Conservation (phyloP, 2,888 invertebrate genomes). For the Malthinus seriepunctatus region DNA sequence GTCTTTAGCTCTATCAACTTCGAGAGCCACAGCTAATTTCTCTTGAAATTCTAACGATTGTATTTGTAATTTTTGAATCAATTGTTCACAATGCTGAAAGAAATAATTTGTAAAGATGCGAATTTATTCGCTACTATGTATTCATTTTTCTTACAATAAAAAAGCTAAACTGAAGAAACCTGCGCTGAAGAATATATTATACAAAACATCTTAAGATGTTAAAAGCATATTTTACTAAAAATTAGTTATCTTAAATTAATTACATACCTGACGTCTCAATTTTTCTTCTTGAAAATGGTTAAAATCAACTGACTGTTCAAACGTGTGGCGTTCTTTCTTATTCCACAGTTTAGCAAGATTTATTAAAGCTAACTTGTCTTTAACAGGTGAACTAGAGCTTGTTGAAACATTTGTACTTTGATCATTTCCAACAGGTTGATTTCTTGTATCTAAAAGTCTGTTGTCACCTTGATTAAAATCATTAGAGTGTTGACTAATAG, state of each 20-base stretch:
- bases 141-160: no score
- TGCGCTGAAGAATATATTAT: not conserved
- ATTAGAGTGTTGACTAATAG: no score
- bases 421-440: not conserved
- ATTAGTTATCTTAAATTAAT: not conserved
- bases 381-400: slow-evolving; percentile 4
- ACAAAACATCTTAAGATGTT: not conserved
- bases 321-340: slow-evolving; percentile 36
- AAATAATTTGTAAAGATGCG: slow-evolving; percentile 2
- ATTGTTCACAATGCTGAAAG: slow-evolving; percentile 72
- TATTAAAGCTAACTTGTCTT: slow-evolving; percentile 45
- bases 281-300: slow-evolving; percentile 75
- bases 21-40: slow-evolving; percentile 75
- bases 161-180: not conserved
- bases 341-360: slow-evolving; percentile 71
- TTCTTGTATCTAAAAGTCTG: not conserved
- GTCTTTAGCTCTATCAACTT: slow-evolving; percentile 78
- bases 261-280: slow-evolving; percentile 71
- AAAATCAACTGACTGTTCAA: slow-evolving; percentile 23
- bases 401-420: not conserved
- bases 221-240: not conserved
- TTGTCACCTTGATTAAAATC: not conserved
- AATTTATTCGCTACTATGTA: no score
- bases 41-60: slow-evolving; percentile 77
- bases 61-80: slow-evolving; percentile 74